Base-by-base conservation (phyloP, 2,888 invertebrate genomes). In the Andrena trimmerana region DNA sequence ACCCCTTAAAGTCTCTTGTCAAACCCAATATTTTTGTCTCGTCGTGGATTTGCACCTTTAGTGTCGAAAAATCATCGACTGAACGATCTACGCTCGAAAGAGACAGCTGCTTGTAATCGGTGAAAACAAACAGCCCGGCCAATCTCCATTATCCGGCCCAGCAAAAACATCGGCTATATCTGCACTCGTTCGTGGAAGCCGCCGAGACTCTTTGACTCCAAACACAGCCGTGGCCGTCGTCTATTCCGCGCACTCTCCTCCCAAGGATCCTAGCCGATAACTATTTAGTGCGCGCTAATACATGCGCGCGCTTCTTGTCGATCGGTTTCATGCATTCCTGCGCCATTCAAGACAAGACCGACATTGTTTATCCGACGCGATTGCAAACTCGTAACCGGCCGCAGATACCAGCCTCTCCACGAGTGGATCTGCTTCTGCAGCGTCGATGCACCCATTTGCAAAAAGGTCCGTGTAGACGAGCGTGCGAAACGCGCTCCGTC, bases 341-440 rank as follows among this genome's bases (percentile, higher is more conserved):
- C 74, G 74, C 79, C 83, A 85, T 78, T 80, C 70, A 78, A 81
- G 36, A 89, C 88, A 89, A 89, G 88, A 86, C 86, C 74, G 50
- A 87, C 89, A 86, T 89, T 89, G 87, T 89, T 83, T 88, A 83
- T 83, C 59, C 72, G 76, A 29, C 48, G 57, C 67, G 87, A 86
- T 85, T 85, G 78, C 59, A 16, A 74, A 79, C 69, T 85, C 74
- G 83, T 69, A 75, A 84, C 78, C 74, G 78, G 57, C 72, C 85
- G 67, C 52, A 72, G 72, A 86, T 86, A 79, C 69, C 63, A 70
- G 48, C 13, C 66, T 71, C 33, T 20, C 62, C 33, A 42, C 10
- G 52, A 76, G 73, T 10, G 29, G 16, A 78, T 78, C 71, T 31
- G 10, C 65, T 54, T 67, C n/a, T 79, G 24, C 60, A 67, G 70